Evolutionary conservation across 2,888 invertebrate species (phyloP), one percentile per base, ranked within the genome.

Genomic region (Piscicola geometra): DNA sequence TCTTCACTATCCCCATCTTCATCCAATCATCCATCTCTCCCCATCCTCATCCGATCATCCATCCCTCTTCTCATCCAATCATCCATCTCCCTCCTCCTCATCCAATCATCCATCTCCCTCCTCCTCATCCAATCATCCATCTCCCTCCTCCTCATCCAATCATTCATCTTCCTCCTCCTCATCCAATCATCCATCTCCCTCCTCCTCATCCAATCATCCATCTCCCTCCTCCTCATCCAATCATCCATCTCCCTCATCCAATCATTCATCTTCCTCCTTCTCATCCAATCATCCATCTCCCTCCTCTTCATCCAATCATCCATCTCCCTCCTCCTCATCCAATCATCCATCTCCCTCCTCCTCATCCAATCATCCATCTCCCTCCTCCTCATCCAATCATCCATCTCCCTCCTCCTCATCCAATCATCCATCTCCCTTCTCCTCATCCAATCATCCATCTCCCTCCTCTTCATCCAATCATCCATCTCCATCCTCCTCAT

Each of bases 381-480:
- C 21, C n/a, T 28, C 21, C 5, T 9, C 64, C n/a, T 12, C 64
- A 5, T n/a, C 32, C 21, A 73, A 64, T 64, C 73, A n/a, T n/a
- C n/a, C n/a, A n/a, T n/a, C n/a, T n/a, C n/a, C n/a, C n/a, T n/a
- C 21, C 64, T 28, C 5, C 21, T 9, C n/a, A 64, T 28, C n/a
- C 64, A 64, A 12, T n/a, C 5, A 64, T 30, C 5, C 30, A n/a
- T 30, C 21, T 28, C 3, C 21, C n/a, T 28, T 30, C 5, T 9
- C 64, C n/a, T 12, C 64, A 5, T n/a, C 32, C 21, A 73, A 64
- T 64, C 73, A n/a, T n/a, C n/a, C n/a, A n/a, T n/a, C n/a, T n/a
- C n/a, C n/a, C n/a, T n/a, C 21, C 64, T 28, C 5, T 30, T 9
- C n/a, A 64, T 28, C n/a, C 64, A 64, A 12, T n/a, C 5, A 64